A percentile compares a stretch with the other conserved stretches of the same genome.
phyloP scores from a whole-genome alignment of 2,797 vertebrate species.

The Carcharodon carcharias region DNA sequence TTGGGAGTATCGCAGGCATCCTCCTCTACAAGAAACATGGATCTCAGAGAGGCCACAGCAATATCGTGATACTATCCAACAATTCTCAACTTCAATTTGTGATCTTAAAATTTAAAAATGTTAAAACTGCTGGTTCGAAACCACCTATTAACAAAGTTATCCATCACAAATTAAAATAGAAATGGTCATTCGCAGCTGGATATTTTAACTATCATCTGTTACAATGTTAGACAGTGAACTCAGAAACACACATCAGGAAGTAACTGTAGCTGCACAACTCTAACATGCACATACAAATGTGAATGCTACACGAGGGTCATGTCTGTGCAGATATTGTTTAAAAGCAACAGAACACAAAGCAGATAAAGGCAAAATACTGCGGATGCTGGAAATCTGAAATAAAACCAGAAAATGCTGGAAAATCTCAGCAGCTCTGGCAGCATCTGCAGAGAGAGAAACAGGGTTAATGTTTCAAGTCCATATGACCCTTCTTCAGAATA shows the following conservation, averaged over 20 bases:
- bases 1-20: not conserved
- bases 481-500: not conserved
- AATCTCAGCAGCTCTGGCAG: too few species aligned
- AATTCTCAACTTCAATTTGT: not conserved
- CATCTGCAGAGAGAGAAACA: too few species aligned
- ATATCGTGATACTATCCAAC: not conserved
- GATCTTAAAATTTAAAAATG: not conserved
- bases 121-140: not conserved
- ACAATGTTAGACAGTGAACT: not conserved
- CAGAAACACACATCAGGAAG: not conserved
- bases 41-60: not conserved
- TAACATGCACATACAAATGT: not conserved
- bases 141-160: not conserved
- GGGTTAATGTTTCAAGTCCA: too few species aligned
- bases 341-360: not conserved
- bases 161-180: not conserved
- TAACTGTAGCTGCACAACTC: not conserved
- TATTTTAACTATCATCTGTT: not conserved
- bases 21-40: not conserved
- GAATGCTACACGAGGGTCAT: not conserved
- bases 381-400: too few species aligned
- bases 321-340: not conserved
- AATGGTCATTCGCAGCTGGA: not conserved
- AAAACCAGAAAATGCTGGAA: too few species aligned
- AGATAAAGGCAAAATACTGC: too few species aligned